Base-by-base conservation (phyloP, 64 coral and sea anemone species). In the Dendronephthya gigantea region DNA sequence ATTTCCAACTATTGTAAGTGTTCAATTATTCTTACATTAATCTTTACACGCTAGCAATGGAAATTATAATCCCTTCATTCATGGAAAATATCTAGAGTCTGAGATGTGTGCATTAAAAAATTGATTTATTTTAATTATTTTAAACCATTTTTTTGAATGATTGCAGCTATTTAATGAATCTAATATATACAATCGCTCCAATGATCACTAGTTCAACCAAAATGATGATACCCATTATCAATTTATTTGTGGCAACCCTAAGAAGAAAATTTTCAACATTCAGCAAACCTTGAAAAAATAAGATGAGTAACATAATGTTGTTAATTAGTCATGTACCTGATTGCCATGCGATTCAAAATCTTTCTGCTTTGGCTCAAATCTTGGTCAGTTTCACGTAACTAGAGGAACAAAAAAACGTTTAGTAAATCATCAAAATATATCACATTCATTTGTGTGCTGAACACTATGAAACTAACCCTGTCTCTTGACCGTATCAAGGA, bases 341-440 rank as follows among this genome's bases (percentile, higher is more conserved):
- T 86, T 9, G 94, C 94, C 94, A 97, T 97, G 37, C 89, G 93
- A 82, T 90, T 97, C 17, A 97, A 72, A 55, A 97, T 97, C 88
- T 92, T 93, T 50, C 86, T 91, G 85, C 91, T 93, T 66, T 90
- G 90, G 23, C 87, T 41, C 32, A 97, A 74, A 12, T 83, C 94
- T 55, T 93, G 85, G 68, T 97, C 88, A 65, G 92, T 93, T 75
- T 97, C 94, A 30, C 91, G 86, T 35, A 97, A 84, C 94, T 97
- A 82, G 6, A 76, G 14, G 16, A 93, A 40, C 35, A 55, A 47
- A 16, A 31, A 11, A 50, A 81, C 8, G 35, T 33, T n/a, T n/a
- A n/a, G n/a, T 17, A 48, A 87, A 40, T 49, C 39, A 22, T 50
- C 11, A 45, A 28, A 34, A 88, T 7, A 50, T 43, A 48, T 55